These are phyloP conservation scores for Sinocyclocheilus anshuiensis DNA, from an alignment of 2,113 vertebrate genomes.

Conservation along the genomic window DNA sequence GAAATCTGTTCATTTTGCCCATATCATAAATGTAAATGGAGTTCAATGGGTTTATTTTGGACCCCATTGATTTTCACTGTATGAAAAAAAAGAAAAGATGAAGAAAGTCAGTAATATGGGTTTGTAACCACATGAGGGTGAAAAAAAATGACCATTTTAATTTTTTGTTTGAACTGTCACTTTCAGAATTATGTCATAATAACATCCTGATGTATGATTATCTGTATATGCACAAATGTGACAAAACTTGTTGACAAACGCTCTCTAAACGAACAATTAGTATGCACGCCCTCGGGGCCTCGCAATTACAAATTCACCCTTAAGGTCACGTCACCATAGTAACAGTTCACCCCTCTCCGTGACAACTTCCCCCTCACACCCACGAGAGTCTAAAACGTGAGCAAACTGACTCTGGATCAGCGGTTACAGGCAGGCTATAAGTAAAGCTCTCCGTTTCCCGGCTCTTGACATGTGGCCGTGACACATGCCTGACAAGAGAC, in stretches of 20 bases:
- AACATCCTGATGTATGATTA: neutral
- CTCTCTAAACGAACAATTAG: conserved; percentile 39
- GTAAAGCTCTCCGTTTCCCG: conserved; percentile 2
- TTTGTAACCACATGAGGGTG: neutral
- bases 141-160: too few relatives aligned
- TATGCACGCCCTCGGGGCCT: conserved; percentile 35
- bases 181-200: neutral
- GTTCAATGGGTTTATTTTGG: neutral
- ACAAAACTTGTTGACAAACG: conserved; percentile 32
- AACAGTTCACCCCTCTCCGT: conserved; percentile 17
- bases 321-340: conserved; percentile 51
- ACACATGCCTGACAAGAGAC: conserved; percentile 38
- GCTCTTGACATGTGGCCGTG: conserved; percentile 23
- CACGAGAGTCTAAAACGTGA: neutral
- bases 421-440: neutral
- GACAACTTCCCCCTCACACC: conserved; percentile 12
- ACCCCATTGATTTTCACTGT: neutral
- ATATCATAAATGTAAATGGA: neutral
- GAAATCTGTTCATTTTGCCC: too few relatives aligned
- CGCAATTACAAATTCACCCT: conserved; percentile 46
- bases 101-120: neutral
- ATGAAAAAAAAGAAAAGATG: neutral
- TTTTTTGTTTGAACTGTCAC: neutral
- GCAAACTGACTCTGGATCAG: neutral
- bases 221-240: neutral